A percentile compares a stretch with the other conserved stretches of the same genome.
Evolutionary conservation across 2,113 vertebrate genomes (phyloP).

Genomic region (Bubo blakistoni): DNA sequence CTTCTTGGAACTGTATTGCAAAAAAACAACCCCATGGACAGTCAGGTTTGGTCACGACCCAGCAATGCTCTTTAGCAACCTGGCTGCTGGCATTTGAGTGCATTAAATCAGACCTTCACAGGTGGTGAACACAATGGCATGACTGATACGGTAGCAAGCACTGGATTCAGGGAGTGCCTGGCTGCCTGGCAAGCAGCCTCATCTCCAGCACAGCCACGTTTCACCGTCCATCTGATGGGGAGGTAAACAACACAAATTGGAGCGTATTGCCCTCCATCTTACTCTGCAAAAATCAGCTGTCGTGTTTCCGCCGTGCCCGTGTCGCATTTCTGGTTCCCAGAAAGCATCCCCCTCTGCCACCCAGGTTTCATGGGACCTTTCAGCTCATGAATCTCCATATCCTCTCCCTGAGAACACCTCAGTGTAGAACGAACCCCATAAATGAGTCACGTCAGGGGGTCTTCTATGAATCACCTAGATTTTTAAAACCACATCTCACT

Average conservation of each 20-base stretch:
- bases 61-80: neutral
- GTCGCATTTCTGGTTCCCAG: neutral
- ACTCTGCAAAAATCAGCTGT: neutral
- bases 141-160: neutral
- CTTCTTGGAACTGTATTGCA: neutral
- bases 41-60: neutral
- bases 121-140: neutral
- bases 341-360: fast-evolving
- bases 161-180: neutral
- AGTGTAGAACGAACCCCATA: neutral
- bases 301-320: fast-evolving
- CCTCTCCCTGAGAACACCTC: neutral
- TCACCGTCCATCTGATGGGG: neutral
- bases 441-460: neutral
- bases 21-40: neutral
- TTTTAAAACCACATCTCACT: neutral
- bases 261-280: neutral
- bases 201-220: neutral
- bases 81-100: neutral
- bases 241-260: neutral
- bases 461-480: neutral
- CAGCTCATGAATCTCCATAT: neutral
- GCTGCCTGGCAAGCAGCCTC: neutral
- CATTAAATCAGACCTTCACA: neutral
- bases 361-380: neutral